Conservation (phyloP, 1,140 invertebrate species). For the Drosophila paulistorum region DNA sequence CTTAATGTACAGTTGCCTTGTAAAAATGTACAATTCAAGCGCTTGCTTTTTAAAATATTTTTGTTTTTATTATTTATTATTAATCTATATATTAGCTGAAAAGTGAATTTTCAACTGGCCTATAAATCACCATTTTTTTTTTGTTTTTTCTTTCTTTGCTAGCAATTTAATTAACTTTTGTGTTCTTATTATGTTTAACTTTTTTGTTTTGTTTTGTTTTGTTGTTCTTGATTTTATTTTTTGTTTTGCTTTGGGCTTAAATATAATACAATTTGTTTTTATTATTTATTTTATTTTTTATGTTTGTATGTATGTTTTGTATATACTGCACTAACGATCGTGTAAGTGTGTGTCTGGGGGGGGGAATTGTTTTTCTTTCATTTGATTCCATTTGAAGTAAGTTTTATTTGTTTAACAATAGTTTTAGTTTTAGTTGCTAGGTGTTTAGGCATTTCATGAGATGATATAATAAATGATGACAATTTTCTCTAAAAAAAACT, state of each 20-base stretch:
- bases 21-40: conserved; percentile 80
- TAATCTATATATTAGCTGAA: conserved; percentile 76
- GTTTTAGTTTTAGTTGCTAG: conserved; percentile 55
- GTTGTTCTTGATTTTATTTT: conserved; percentile 21
- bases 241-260: conserved; percentile 46
- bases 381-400: conserved; percentile 20
- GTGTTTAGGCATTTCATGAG: conserved; percentile 56
- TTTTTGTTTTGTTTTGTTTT: conserved; percentile 17
- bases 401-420: conserved; percentile 47
- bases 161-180: conserved; percentile 71
- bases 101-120: conserved; percentile 47
- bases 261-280: conserved; percentile 76
- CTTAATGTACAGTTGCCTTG: conserved; percentile 81
- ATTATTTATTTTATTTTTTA: conserved; percentile 53
- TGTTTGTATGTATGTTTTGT: conserved; percentile 20
- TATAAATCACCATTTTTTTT: conserved; percentile 59
- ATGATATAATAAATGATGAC: conserved; percentile 56
- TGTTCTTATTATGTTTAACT: conserved; percentile 66
- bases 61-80: conserved; percentile 37
- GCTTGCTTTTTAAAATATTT: conserved; percentile 78
- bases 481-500: conserved; percentile 56
- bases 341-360: conserved; percentile 27
- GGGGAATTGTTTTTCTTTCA: not conserved
- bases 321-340: conserved; percentile 49
- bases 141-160: conserved; percentile 41